Percentiles rank a stretch among this genome's conserved stretches.
These are phyloP conservation scores for Callinectes sapidus DNA, from an alignment of 2,888 invertebrate species.

Conservation along the genomic window DNA sequence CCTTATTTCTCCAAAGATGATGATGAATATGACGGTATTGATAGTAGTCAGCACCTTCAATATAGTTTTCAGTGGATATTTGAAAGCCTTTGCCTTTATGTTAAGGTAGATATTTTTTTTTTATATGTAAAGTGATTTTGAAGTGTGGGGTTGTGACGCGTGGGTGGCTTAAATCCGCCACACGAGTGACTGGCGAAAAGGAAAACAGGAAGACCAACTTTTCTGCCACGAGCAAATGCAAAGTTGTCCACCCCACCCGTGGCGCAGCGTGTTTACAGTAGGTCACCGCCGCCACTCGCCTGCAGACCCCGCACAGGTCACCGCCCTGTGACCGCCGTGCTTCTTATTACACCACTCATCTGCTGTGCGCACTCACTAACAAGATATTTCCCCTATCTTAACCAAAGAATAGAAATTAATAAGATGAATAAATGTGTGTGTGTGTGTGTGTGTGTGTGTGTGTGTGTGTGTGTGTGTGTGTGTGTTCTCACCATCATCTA, in stretches of 20 bases:
- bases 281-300: background rate
- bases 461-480: background rate
- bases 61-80: background rate
- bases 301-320: background rate
- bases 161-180: background rate
- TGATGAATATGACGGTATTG: background rate
- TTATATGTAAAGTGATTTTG: background rate
- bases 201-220: constrained; percentile 17
- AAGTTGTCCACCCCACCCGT: background rate
- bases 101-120: too few relatives aligned
- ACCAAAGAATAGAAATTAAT: background rate
- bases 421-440: background rate
- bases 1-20: background rate
- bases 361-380: background rate
- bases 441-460: background rate
- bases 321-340: background rate
- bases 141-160: background rate
- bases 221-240: constrained; percentile 13
- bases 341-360: background rate
- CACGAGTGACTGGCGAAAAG: background rate
- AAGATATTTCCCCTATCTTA: background rate
- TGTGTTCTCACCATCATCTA: background rate
- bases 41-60: background rate
- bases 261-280: background rate
- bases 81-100: background rate